A percentile compares a stretch with the other conserved stretches of the same genome.
phyloP scores from a whole-genome alignment of 2,797 vertebrate genomes.

The Acipenser transmontanus region DNA sequence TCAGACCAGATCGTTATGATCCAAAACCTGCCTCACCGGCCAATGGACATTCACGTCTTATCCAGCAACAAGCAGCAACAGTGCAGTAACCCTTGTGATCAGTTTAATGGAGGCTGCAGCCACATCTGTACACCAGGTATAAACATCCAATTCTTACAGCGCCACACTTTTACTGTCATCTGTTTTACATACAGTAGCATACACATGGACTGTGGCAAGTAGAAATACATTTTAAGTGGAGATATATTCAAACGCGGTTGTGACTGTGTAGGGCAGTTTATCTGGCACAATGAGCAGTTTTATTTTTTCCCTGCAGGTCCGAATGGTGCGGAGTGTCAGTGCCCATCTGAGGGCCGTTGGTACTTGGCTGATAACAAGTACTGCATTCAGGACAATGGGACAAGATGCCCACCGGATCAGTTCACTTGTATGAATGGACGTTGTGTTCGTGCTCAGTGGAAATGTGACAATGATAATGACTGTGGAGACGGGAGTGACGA shows the following conservation, averaged over 20 bases:
- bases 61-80: constrained; percentile 75
- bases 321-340: constrained; percentile 87
- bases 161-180: no score
- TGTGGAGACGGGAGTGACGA: constrained; percentile 92
- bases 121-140: constrained; percentile 89
- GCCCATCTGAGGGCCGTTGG: constrained; percentile 86
- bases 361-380: constrained; percentile 88
- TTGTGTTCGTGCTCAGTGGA: constrained; percentile 80
- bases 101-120: constrained; percentile 95
- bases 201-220: no score
- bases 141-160: not conserved
- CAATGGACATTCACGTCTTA: constrained; percentile 81
- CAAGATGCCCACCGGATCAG: constrained; percentile 71
- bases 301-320: constrained; percentile 63
- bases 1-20: constrained; percentile 82
- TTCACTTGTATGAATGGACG: constrained; percentile 89
- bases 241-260: no score
- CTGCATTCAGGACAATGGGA: constrained; percentile 82
- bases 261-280: no score
- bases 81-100: constrained; percentile 84
- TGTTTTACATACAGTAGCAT: no score
- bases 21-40: constrained; percentile 72
- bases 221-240: no score
- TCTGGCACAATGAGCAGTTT: not conserved
- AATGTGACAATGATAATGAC: constrained; percentile 88